Percentiles rank a stretch among this genome's conserved stretches.
phyloP scores from a whole-genome alignment of 2,113 vertebrate genomes.

The Pangasianodon hypophthalmus region DNA sequence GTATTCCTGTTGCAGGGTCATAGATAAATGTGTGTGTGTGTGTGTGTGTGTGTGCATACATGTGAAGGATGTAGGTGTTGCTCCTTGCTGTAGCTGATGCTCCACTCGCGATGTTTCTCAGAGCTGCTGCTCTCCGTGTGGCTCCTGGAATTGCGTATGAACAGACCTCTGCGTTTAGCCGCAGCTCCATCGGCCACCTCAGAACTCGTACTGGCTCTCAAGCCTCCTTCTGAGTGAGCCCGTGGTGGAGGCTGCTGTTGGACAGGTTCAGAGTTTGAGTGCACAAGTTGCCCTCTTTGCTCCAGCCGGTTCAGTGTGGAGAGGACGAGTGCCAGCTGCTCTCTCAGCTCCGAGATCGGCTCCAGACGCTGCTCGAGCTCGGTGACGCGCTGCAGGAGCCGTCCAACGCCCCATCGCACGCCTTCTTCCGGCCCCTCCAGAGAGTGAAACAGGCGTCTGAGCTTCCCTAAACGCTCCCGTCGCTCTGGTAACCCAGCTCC shows the following conservation, averaged over 20 bases:
- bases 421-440: constrained; percentile 82
- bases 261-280: constrained; percentile 23
- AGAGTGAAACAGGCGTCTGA: constrained; percentile 78
- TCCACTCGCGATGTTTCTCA: constrained; percentile 46
- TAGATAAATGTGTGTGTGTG: neutral
- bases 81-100: constrained; percentile 54
- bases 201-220: neutral
- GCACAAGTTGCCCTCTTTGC: constrained; percentile 68
- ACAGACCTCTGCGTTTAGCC: constrained; percentile 45
- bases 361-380: constrained; percentile 95
- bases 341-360: constrained; percentile 87
- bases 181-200: constrained; percentile 35
- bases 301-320: constrained; percentile 88
- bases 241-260: constrained; percentile 13
- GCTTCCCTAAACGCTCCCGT: constrained; percentile 74
- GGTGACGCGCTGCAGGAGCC: constrained; percentile 87
- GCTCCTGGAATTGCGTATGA: constrained; percentile 42
- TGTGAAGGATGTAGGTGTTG: constrained; percentile 38
- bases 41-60: constrained; percentile 24
- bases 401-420: constrained; percentile 87
- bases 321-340: constrained; percentile 91
- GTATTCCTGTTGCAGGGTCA: neutral
- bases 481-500: constrained; percentile 67
- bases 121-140: constrained; percentile 47
- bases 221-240: constrained; percentile 16